Evolutionary conservation across 2,888 invertebrate species (phyloP), one percentile per base, ranked within the genome.

Genomic region (Coronaproctus castanopsis): DNA sequence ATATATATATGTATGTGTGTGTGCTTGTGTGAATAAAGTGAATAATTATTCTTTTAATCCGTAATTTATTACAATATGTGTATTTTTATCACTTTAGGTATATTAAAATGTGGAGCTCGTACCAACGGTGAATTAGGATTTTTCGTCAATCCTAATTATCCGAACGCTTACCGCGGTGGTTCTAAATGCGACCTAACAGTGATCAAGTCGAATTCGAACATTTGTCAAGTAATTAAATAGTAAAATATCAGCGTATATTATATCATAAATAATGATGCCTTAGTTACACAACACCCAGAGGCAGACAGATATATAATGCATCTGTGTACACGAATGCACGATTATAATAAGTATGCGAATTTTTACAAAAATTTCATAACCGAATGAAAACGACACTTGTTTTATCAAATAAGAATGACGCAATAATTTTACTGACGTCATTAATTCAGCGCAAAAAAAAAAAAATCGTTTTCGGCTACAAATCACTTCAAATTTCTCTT

Each of bases 111-210:
- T 66, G 86, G 87, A 1, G 72, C 76, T 0, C 77, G 79, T 0
- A 82, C 85, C 0, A 77, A 78, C 55, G 78, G 80, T 56, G 89
- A 90, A 70, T 87, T 87, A 67, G 88, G 89, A 0, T 88, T 89
- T 69, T 90, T 89, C 71, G 79, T 80, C 14, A 90, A 85, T 69
- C 81, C 82, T 0, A 80, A 79, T 1, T 88, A 83, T 72, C 88
- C 88, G 0, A 76, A 78, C 0, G 77, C 83, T 0, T 83, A 80
- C 67, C 72, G 78, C 1, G 84, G 83, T 0, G 76, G 78, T 55
- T 68, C 67, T 24, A 76, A 80, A 1, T 90, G 89, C 69, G 77
- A 78, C 2, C 78, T 88, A 65, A 80, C 80, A 10, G 78, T 90
- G 1, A 77, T 78, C 65, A 80, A 83, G 55, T 55, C 62, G 19